These are phyloP conservation scores for Zaprionus vittiger DNA, from an alignment of 1,140 invertebrate species.

Conservation along the genomic window DNA sequence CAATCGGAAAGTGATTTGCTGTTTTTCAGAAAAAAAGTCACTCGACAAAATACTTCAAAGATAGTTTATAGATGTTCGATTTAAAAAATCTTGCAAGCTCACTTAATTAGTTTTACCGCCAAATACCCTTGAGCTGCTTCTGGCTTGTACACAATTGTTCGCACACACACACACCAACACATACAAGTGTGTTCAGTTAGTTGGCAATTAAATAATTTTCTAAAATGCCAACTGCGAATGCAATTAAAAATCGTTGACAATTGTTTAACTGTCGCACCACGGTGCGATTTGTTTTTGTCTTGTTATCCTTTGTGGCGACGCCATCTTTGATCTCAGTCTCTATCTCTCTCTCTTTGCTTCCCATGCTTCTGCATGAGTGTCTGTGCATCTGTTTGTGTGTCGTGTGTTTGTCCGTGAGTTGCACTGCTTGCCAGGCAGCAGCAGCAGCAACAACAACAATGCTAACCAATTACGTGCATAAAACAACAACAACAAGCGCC, in stretches of 20 bases:
- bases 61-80: conserved; percentile 5
- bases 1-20: conserved; percentile 8
- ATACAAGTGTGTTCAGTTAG: conserved; percentile 11
- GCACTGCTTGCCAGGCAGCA: conserved; percentile 37
- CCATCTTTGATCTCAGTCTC: not conserved
- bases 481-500: conserved; percentile 30
- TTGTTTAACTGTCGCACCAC: conserved; percentile 7
- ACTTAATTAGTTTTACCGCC: conserved; percentile 18
- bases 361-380: not conserved
- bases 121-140: conserved; percentile 32
- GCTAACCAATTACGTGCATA: conserved; percentile 46
- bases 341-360: not conserved
- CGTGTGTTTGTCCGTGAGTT: not conserved
- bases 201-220: conserved; percentile 32
- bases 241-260: conserved; percentile 9
- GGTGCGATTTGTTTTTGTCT: conserved; percentile 6
- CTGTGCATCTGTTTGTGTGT: not conserved
- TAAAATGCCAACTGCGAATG: conserved; percentile 28
- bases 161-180: not conserved
- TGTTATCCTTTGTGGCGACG: conserved; percentile 1
- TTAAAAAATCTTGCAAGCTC: conserved; percentile 1
- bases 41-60: conserved; percentile 9
- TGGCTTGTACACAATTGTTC: not conserved
- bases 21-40: not conserved
- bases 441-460: conserved; percentile 22